Evolutionary conservation across 2,888 invertebrate genomes (phyloP).

Genomic region (Apotomis betuletana): DNA sequence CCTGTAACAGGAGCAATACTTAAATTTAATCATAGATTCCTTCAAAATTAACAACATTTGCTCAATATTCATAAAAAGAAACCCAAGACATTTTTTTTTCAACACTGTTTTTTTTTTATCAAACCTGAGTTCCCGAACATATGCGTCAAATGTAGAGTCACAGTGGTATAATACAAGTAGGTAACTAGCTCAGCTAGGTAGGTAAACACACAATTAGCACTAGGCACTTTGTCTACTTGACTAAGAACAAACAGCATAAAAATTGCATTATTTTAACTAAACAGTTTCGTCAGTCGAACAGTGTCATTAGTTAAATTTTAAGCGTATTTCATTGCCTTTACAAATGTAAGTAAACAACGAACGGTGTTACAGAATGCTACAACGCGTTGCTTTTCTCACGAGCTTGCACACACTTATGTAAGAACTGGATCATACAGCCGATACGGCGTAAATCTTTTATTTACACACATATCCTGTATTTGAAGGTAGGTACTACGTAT

Average conservation of each 20-base stretch:
- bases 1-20: too few relatives aligned
- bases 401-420: slow-evolving; percentile 49
- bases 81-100: too few relatives aligned
- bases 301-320: slow-evolving; percentile 7
- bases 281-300: slow-evolving; percentile 9
- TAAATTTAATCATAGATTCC: too few relatives aligned
- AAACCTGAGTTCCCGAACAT: too few relatives aligned
- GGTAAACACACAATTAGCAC: too few relatives aligned
- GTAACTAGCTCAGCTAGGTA: too few relatives aligned
- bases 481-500: neutral
- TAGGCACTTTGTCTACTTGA: neutral
- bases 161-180: too few relatives aligned
- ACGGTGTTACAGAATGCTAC: slow-evolving; percentile 4
- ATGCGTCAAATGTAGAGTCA: too few relatives aligned
- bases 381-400: slow-evolving; percentile 54
- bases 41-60: too few relatives aligned
- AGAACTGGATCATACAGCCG: slow-evolving; percentile 26
- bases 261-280: slow-evolving; percentile 4
- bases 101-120: too few relatives aligned
- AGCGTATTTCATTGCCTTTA: neutral
- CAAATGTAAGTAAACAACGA: slow-evolving; percentile 19
- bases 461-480: slow-evolving; percentile 19
- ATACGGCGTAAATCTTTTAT: slow-evolving; percentile 10
- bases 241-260: neutral
- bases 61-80: too few relatives aligned